These are phyloP conservation scores for Ceyx cyanopectus DNA, from an alignment of 2,113 vertebrate species.

Conservation along the genomic window DNA sequence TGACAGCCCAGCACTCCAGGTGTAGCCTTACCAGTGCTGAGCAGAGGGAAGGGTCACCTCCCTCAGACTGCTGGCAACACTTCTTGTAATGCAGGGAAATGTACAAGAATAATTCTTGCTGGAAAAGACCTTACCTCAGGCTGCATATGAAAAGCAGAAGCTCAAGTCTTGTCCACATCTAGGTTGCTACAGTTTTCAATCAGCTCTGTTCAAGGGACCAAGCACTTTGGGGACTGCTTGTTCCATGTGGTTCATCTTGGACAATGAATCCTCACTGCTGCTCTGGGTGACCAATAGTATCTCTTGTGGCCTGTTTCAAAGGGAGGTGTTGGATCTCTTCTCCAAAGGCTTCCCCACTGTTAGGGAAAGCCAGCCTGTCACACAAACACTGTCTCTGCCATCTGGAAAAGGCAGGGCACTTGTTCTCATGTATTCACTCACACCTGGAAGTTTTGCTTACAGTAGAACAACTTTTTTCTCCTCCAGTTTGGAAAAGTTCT, in stretches of 20 bases:
- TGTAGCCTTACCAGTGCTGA: not conserved
- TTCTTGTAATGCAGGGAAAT: not conserved
- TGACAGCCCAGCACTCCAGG: not conserved
- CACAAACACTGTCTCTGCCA: not conserved
- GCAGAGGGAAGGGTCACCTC: not conserved
- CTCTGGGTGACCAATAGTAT: accelerated
- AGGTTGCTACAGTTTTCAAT: not conserved
- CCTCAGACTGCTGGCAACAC: not conserved
- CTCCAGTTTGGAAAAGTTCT: not conserved
- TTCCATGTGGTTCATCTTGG: accelerated
- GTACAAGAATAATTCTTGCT: not conserved
- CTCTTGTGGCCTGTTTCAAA: not conserved
- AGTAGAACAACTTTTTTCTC: not conserved
- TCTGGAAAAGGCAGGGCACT: not conserved
- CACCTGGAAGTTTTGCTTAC: not conserved
- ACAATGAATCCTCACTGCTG: not conserved
- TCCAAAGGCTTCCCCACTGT: not conserved
- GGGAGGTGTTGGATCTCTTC: not conserved
- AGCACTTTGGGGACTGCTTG: not conserved
- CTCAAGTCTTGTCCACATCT: not conserved
- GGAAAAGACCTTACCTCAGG: not conserved
- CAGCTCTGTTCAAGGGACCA: not conserved
- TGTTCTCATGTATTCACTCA: not conserved
- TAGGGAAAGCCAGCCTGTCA: not conserved
- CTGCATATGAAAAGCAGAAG: not conserved